Conservation (phyloP, 2,113 vertebrate species). For the Xiphorhynchus elegans region DNA sequence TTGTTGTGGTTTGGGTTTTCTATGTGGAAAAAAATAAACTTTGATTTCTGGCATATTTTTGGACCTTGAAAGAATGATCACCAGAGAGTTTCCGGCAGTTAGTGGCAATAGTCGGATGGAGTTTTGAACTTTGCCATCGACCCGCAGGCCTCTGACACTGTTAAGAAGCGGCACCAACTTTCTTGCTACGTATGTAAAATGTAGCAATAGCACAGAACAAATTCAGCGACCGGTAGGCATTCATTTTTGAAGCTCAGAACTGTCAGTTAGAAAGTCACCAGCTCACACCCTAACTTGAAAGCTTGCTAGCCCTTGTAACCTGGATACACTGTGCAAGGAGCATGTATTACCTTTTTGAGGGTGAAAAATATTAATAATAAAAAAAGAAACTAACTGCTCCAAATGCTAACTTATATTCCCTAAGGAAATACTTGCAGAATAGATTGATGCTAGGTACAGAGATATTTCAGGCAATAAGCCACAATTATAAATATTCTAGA, state of each 20-base stretch:
- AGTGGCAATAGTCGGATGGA: background rate
- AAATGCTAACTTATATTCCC: background rate
- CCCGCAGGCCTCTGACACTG: background rate
- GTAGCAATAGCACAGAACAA: background rate
- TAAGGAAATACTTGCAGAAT: background rate
- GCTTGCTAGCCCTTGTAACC: background rate
- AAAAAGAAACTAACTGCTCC: background rate
- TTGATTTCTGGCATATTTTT: background rate
- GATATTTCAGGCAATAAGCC: background rate
- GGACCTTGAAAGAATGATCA: background rate
- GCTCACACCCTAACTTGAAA: background rate
- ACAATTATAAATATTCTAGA: background rate
- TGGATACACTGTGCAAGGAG: background rate
- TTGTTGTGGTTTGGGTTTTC: background rate
- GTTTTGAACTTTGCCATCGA: background rate
- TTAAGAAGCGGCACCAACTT: background rate
- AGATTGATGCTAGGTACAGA: background rate
- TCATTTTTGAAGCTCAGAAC: background rate
- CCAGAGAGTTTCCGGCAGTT: background rate
- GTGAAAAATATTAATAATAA: background rate
- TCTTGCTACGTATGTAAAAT: background rate
- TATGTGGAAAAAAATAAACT: background rate
- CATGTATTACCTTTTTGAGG: background rate
- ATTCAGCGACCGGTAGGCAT: background rate
- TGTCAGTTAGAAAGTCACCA: background rate